A percentile compares a stretch with the other conserved stretches of the same genome.
These are phyloP conservation scores for Drosophila kuntzei DNA, from an alignment of 2,888 invertebrate genomes.

Conservation along the genomic window DNA sequence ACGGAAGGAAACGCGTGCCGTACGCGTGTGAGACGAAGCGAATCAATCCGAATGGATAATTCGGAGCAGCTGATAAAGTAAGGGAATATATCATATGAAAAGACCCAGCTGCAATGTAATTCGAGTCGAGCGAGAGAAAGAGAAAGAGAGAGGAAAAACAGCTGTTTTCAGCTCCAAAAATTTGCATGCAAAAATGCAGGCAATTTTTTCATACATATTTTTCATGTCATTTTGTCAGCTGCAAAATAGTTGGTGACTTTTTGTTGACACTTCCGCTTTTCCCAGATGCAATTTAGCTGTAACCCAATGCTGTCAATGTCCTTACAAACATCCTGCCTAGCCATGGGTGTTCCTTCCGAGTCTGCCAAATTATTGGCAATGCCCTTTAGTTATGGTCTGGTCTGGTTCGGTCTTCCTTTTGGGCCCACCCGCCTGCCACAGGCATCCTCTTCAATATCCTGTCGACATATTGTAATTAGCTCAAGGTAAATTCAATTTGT, in stretches of 20 bases:
- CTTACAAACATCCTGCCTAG: slow-evolving; percentile 54
- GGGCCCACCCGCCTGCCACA: slow-evolving; percentile 39
- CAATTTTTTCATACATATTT: slow-evolving; percentile 18
- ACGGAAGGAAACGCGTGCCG: slow-evolving; percentile 68
- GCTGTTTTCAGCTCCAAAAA: slow-evolving; percentile 40
- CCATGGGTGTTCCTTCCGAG: slow-evolving; percentile 38
- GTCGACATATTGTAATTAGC: slow-evolving; percentile 42
- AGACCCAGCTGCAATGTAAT: slow-evolving; percentile 51
- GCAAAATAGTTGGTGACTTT: slow-evolving; percentile 38
- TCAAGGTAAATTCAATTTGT: slow-evolving; percentile 54
- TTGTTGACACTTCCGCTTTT: slow-evolving; percentile 55
- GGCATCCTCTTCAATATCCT: slow-evolving; percentile 27
- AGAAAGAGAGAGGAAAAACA: slow-evolving; percentile 24
- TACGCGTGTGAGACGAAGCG: slow-evolving; percentile 63
- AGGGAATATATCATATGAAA: slow-evolving; percentile 1
- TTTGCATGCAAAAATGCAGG: slow-evolving; percentile 53
- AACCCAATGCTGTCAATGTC: slow-evolving; percentile 57
- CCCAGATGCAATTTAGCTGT: slow-evolving; percentile 62
- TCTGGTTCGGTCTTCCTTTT: background rate
- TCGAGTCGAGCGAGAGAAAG: slow-evolving; percentile 30
- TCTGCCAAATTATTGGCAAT: slow-evolving; percentile 43
- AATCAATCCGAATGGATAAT: slow-evolving; percentile 41
- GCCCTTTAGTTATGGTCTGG: slow-evolving; percentile 52
- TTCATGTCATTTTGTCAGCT: slow-evolving; percentile 48
- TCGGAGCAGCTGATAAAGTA: slow-evolving; percentile 51